phyloP scores from a whole-genome alignment of 2,888 invertebrate species.

The Stenchaetothrips biformis region DNA sequence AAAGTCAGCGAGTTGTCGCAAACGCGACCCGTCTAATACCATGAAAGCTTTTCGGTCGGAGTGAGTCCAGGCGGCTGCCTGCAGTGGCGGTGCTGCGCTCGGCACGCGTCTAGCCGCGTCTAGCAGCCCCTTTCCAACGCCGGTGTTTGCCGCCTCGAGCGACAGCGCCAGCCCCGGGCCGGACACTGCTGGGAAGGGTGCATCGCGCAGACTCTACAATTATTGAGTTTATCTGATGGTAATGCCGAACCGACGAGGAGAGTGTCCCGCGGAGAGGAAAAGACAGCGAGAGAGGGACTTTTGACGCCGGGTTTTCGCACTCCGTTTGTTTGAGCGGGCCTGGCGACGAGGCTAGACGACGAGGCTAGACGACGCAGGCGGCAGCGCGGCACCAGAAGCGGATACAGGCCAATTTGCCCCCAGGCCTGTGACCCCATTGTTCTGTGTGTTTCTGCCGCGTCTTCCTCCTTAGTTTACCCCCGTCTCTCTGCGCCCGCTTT shows the following conservation, averaged over 20 bases:
- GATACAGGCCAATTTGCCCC: not conserved
- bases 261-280: too few relatives aligned
- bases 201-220: too few relatives aligned
- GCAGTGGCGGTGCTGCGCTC: not conserved
- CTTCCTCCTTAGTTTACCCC: not conserved
- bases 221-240: too few relatives aligned
- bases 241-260: too few relatives aligned
- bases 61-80: not conserved
- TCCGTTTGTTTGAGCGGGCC: too few relatives aligned
- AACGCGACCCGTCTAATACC: not conserved
- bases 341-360: too few relatives aligned
- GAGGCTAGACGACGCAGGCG: not conserved
- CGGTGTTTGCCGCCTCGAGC: not conserved
- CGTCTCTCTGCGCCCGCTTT: not conserved
- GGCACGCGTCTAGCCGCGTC: not conserved
- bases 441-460: not conserved
- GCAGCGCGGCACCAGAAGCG: too few relatives aligned
- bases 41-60: not conserved
- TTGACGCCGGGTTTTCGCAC: too few relatives aligned
- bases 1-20: not conserved
- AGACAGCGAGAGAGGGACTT: too few relatives aligned
- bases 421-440: not conserved
- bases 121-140: not conserved
- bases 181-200: too few relatives aligned
- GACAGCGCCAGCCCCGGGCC: too few relatives aligned